phyloP scores from a whole-genome alignment of 2,797 vertebrate species.

The Macropodus opercularis region DNA sequence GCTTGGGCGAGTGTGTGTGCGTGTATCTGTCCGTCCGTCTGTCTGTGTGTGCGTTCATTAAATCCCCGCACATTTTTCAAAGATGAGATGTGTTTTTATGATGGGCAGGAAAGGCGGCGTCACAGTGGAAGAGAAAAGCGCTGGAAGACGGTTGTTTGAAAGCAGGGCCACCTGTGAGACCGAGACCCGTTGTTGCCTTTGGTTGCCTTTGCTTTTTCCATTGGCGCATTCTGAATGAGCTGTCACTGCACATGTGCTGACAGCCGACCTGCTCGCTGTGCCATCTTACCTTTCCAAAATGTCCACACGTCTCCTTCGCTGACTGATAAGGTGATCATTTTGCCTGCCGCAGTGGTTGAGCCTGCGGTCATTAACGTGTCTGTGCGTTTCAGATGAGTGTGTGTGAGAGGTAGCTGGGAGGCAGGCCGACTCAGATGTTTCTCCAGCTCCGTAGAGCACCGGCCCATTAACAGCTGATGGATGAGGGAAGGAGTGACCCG shows the following conservation, averaged over 20 bases:
- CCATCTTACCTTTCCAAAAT: conserved; percentile 29
- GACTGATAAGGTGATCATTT: conserved; percentile 48
- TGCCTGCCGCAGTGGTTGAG: conserved; percentile 29
- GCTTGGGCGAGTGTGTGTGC: conserved; percentile 40
- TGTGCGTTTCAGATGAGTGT: conserved; percentile 30
- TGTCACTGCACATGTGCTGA: conserved; percentile 38
- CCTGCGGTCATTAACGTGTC: conserved; percentile 43
- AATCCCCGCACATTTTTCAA: conserved; percentile 74
- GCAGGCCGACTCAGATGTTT: conserved; percentile 38
- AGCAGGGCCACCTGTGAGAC: conserved; percentile 55
- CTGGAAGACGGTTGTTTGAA: conserved; percentile 24
- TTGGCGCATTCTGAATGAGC: conserved; percentile 37
- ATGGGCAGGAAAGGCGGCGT: conserved; percentile 58
- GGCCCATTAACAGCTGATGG: conserved; percentile 81
- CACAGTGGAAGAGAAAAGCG: conserved; percentile 18
- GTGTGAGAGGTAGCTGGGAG: conserved; percentile 20
- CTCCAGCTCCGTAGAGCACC: conserved; percentile 43
- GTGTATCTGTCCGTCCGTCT: conserved; percentile 28
- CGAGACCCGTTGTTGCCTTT: not conserved
- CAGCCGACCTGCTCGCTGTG: not conserved
- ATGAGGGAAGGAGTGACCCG: conserved; percentile 79
- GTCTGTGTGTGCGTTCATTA: conserved; percentile 52
- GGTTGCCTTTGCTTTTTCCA: conserved; percentile 11
- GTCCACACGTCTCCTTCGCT: not conserved
- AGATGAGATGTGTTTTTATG: conserved; percentile 70